Evolutionary conservation across 2,113 vertebrate species (phyloP).

Genomic region (Nerophis lumbriciformis): DNA sequence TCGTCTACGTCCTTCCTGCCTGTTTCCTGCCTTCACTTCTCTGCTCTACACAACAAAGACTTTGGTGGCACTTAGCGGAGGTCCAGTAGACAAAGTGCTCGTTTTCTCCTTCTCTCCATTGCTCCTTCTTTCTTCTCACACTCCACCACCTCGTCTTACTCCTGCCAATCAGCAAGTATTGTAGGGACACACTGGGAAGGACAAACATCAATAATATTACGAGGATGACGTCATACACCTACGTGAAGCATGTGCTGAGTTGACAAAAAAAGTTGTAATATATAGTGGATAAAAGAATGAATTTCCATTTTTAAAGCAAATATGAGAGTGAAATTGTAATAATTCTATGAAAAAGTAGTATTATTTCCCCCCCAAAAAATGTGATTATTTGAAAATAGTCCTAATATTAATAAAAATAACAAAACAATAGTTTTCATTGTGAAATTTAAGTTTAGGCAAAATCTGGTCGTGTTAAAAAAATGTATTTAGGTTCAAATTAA

Average conservation of each 20-base stretch:
- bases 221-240: too few species aligned
- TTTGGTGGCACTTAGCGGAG: constrained; percentile 41
- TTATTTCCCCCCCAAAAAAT: background rate
- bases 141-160: constrained; percentile 20
- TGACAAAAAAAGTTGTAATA: too few species aligned
- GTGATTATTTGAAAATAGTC: background rate
- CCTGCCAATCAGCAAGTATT: background rate
- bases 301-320: too few species aligned
- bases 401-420: too few species aligned
- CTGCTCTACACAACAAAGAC: constrained; percentile 48
- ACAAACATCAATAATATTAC: background rate
- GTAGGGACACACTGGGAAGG: background rate
- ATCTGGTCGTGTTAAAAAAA: too few species aligned
- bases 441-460: too few species aligned
- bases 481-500: too few species aligned
- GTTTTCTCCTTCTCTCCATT: constrained; percentile 29
- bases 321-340: too few species aligned
- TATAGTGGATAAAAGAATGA: too few species aligned
- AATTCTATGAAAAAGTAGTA: too few species aligned
- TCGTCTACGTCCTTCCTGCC: constrained; percentile 52
- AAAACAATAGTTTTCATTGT: too few species aligned
- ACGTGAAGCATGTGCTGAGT: too few species aligned
- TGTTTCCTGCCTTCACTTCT: constrained; percentile 53
- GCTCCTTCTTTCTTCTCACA: constrained; percentile 23
- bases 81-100: constrained; percentile 38